phyloP scores from a whole-genome alignment of 1,140 invertebrate genomes.

The Glossosoma conforme region DNA sequence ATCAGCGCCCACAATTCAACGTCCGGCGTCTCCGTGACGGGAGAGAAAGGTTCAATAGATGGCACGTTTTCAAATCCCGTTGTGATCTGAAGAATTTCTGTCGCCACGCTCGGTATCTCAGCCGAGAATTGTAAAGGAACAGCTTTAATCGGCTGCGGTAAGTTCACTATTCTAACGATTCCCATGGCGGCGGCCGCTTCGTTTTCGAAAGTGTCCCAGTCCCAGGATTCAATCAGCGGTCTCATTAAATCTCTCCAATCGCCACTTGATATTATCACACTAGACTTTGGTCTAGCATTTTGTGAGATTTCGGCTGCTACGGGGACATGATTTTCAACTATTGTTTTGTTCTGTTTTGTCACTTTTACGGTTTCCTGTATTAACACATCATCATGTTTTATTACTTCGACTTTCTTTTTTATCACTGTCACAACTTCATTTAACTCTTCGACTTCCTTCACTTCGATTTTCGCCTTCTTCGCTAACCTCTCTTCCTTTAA shows the following conservation, averaged over 20 bases:
- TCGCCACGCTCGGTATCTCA: conserved; percentile 42
- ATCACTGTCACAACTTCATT: conserved; percentile 35
- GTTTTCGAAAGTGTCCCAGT: conserved; percentile 58
- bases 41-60: conserved; percentile 56
- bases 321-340: too few species aligned
- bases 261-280: conserved; percentile 46
- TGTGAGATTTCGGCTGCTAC: conserved; percentile 29
- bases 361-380: conserved; percentile 29
- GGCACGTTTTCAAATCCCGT: conserved; percentile 57
- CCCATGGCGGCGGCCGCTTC: conserved; percentile 41
- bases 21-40: conserved; percentile 50
- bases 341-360: conserved; percentile 28
- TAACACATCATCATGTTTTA: conserved; percentile 39
- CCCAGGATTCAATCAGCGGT: conserved; percentile 54
- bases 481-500: conserved; percentile 39
- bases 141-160: conserved; percentile 51
- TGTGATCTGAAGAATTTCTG: conserved; percentile 49
- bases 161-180: conserved; percentile 40
- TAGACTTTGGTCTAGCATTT: conserved; percentile 46
- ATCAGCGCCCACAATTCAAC: conserved; percentile 48
- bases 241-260: conserved; percentile 58
- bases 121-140: conserved; percentile 47
- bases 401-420: conserved; percentile 33
- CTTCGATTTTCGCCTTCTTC: conserved; percentile 49
- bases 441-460: conserved; percentile 37